phyloP scores from a whole-genome alignment of 2,113 vertebrate species.

The Eurypyga helias region DNA sequence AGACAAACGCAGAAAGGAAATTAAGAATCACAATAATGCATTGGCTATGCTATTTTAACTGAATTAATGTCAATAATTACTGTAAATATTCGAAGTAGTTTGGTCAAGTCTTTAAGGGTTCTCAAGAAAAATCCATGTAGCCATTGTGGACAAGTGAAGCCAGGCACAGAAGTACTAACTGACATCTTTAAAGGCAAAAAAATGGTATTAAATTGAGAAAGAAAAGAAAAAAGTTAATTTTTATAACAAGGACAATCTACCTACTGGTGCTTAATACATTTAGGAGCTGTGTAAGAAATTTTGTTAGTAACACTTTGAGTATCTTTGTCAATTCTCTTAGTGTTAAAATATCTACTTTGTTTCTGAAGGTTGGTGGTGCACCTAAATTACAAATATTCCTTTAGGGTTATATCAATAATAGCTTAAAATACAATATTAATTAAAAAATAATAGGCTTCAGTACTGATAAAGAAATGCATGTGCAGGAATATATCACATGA shows the following conservation, averaged over 20 bases:
- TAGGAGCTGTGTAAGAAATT: background rate
- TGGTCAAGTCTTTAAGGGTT: background rate
- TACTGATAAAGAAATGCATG: background rate
- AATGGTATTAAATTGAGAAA: background rate
- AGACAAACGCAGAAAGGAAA: background rate
- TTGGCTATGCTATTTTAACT: background rate
- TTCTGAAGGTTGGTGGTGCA: background rate
- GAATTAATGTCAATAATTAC: background rate
- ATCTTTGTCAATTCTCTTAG: background rate
- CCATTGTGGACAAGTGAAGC: background rate
- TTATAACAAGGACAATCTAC: background rate
- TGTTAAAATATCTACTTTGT: background rate
- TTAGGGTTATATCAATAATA: background rate
- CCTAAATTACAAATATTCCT: background rate
- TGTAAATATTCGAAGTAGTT: background rate
- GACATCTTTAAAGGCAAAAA: background rate
- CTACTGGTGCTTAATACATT: background rate
- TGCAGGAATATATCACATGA: background rate
- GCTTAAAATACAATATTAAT: background rate
- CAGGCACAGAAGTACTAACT: background rate
- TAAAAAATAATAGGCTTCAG: background rate
- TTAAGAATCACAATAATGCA: background rate
- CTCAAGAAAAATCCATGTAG: background rate
- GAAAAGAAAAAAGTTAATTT: background rate
- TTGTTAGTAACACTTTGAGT: background rate